phyloP scores from a whole-genome alignment of 2,888 invertebrate genomes.

The Buathra laborator region DNA sequence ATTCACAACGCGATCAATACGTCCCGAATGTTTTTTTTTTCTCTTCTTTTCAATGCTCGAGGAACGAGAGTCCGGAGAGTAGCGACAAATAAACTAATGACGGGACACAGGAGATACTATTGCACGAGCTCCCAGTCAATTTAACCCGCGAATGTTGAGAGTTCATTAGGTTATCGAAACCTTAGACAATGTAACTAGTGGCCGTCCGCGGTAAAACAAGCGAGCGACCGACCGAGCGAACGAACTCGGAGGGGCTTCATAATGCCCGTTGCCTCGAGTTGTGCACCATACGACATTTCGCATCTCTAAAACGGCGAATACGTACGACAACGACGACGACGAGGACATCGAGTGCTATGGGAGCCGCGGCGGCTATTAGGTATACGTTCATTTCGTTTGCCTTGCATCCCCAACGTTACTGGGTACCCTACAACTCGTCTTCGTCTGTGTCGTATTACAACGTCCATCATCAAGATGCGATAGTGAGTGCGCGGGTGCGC shows the following conservation, averaged over 20 bases:
- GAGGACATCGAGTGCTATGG: slow-evolving; percentile 29
- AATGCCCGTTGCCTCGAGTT: slow-evolving; percentile 78
- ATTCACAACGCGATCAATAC: neutral
- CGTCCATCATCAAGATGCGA: slow-evolving; percentile 5
- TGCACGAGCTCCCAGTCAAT: slow-evolving; percentile 57
- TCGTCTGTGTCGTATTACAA: slow-evolving; percentile 49
- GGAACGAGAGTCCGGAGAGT: neutral
- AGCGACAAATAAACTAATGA: slow-evolving; percentile 15
- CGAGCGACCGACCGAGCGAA: slow-evolving; percentile 69
- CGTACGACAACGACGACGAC: slow-evolving; percentile 24
- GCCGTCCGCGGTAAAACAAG: slow-evolving; percentile 51
- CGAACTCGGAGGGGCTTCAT: slow-evolving; percentile 82
- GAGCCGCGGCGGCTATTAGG: slow-evolving; percentile 21
- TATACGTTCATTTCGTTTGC: slow-evolving; percentile 36
- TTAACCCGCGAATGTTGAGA: slow-evolving; percentile 73
- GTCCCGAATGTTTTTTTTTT: neutral
- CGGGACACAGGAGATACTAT: slow-evolving; percentile 5
- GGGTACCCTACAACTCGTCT: slow-evolving; percentile 42
- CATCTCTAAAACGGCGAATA: slow-evolving; percentile 68
- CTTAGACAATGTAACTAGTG: slow-evolving; percentile 83
- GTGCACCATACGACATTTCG: slow-evolving; percentile 70
- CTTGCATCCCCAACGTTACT: slow-evolving; percentile 17
- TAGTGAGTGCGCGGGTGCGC: neutral
- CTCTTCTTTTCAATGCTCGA: neutral
- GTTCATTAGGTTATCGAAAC: slow-evolving; percentile 84